Conservation (phyloP, 1,140 invertebrate genomes). For the Ostrea edulis region DNA sequence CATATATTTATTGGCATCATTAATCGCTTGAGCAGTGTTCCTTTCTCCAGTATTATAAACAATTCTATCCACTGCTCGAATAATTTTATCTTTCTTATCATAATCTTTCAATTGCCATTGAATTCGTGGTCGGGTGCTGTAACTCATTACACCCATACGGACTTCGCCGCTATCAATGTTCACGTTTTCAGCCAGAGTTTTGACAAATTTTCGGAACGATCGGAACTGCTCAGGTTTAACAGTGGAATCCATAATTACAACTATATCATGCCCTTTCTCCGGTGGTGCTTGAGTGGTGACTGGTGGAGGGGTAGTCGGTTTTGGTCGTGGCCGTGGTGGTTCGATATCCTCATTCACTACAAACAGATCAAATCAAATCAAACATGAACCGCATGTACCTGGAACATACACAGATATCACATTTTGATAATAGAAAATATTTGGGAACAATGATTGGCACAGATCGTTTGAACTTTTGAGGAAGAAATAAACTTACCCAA, state of each 20-base stretch:
- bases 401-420: too few relatives aligned
- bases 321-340: neutral
- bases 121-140: slow-evolving; percentile 59
- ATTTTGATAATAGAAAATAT: too few relatives aligned
- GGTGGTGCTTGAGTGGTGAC: neutral
- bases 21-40: slow-evolving; percentile 59
- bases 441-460: too few relatives aligned
- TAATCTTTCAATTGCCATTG: slow-evolving; percentile 69
- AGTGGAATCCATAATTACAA: slow-evolving; percentile 48
- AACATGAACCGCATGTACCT: too few relatives aligned
- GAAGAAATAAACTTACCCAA: neutral
- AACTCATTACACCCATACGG: slow-evolving; percentile 65
- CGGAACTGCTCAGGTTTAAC: slow-evolving; percentile 49
- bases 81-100: slow-evolving; percentile 54
- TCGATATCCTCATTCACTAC: neutral
- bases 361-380: neutral
- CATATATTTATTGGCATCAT: slow-evolving; percentile 54
- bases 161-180: slow-evolving; percentile 67
- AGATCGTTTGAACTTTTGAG: too few relatives aligned
- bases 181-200: slow-evolving; percentile 49
- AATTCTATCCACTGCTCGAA: slow-evolving; percentile 59
- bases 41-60: slow-evolving; percentile 57
- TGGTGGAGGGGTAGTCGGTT: slow-evolving; percentile 39
- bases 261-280: slow-evolving; percentile 27
- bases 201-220: slow-evolving; percentile 54